Base-by-base conservation (phyloP, 2,113 vertebrate species). In the Fregetta grallaria region DNA sequence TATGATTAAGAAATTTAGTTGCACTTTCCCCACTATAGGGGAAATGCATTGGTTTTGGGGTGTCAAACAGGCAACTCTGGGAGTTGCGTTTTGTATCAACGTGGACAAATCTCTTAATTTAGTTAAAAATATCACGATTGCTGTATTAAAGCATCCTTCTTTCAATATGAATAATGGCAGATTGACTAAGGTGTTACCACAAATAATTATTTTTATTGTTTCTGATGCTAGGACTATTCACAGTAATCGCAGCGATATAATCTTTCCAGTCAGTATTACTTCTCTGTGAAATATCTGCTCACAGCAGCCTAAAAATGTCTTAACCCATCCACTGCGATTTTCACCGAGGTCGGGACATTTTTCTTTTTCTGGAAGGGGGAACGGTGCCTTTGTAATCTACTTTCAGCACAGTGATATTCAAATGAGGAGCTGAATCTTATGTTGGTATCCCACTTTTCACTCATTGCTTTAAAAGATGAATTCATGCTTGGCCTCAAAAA, bases 291-390 rank as follows among this genome's bases (percentile, higher is more conserved):
- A 75, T 50, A 40, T 6, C 82, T 27, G 14, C 45, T 73, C 29
- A 12, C 10, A 6, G n/a, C 5, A 2, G 4, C 55, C 65, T 61
- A 7, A 56, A 86, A 52, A 29, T 11, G 3, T 11, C 44, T 58
- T 66, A 42, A 19, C 6, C 47, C 25, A 5, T 10, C 44, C 71
- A 17, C 29, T 19, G 79, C 50, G 20, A 11, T 34, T 63, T 74
- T 86, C 30, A 36, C 18, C 0, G 0, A 11, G 27, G 9, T 6
- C 0, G 2, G 50, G 38, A 55, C 15, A 0, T 67, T 79, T 50
- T 44, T 47, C 2, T 23, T 82, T 38, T 45, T 9, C 66, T 25
- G 20, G 62, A 30, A 11, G 3, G 22, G 10, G 9, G 15, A 42
- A 6, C 6, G 3, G 7, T 9, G 15, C 52, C n/a, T 72, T 65